Percentiles rank a stretch among this genome's conserved stretches.
These are phyloP conservation scores for Falco novaeseelandiae DNA, from an alignment of 2,797 vertebrate genomes.

Conservation along the genomic window DNA sequence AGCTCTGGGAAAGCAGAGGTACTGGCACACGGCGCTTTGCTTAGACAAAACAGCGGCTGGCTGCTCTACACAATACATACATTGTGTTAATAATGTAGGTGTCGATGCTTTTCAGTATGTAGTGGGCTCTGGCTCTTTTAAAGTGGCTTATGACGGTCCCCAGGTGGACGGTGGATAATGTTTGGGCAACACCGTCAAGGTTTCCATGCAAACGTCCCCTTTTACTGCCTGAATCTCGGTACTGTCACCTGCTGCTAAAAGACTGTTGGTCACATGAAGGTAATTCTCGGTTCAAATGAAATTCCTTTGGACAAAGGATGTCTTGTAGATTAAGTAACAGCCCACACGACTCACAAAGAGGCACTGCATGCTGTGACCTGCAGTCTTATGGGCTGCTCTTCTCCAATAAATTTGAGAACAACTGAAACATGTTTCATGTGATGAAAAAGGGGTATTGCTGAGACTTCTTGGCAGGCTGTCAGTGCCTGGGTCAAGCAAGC, in stretches of 20 bases:
- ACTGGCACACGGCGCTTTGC: no score
- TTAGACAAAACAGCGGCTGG: no score
- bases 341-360: background rate
- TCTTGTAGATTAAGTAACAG: background rate
- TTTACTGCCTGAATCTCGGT: accelerated
- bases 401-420: background rate
- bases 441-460: background rate
- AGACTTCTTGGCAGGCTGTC: background rate
- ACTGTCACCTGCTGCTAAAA: background rate
- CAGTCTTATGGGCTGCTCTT: background rate
- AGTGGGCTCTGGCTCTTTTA: background rate
- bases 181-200: background rate
- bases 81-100: accelerated
- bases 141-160: background rate
- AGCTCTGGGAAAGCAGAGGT: background rate
- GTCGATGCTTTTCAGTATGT: accelerated
- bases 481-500: accelerated
- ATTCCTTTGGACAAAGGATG: background rate
- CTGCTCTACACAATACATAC: accelerated
- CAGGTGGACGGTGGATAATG: accelerated
- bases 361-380: background rate
- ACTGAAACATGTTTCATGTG: accelerated
- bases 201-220: background rate
- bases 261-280: background rate
- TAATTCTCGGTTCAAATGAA: background rate